Conservation (phyloP, 1,140 invertebrate species). For the Papilio dardanus region DNA sequence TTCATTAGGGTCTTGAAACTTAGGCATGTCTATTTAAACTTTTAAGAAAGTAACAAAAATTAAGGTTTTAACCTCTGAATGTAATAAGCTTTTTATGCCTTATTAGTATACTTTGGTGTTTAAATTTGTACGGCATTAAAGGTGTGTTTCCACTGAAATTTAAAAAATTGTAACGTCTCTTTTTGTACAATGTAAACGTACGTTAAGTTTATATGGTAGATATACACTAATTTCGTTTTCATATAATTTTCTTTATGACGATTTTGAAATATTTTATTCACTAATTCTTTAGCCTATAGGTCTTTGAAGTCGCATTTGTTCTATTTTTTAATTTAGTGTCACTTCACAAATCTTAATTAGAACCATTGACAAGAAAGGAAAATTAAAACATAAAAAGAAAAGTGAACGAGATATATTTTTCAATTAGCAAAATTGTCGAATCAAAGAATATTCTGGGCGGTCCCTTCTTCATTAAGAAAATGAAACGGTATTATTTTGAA, state of each 20-base stretch:
- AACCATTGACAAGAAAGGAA: constrained; percentile 13
- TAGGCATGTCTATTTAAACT: constrained; percentile 30
- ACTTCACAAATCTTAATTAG: not conserved
- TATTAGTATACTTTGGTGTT: constrained; percentile 14
- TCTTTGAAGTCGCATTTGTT: too few species aligned
- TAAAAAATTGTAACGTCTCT: too few species aligned
- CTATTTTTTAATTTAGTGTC: not conserved
- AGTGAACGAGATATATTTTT: constrained; percentile 29
- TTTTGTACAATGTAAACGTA: not conserved
- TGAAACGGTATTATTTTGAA: constrained; percentile 30
- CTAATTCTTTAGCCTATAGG: too few species aligned
- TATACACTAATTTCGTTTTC: too few species aligned
- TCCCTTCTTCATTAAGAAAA: constrained; percentile 37
- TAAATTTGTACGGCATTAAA: not conserved
- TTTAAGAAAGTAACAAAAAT: constrained; percentile 28
- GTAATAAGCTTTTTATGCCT: constrained; percentile 24
- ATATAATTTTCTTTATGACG: too few species aligned
- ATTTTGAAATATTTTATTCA: too few species aligned
- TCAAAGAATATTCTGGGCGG: constrained; percentile 30
- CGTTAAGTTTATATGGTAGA: too few species aligned
- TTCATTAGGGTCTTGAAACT: constrained; percentile 46
- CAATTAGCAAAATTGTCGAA: constrained; percentile 37
- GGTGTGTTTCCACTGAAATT: not conserved
- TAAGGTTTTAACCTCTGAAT: constrained; percentile 17
- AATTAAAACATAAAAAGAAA: constrained; percentile 8